Evolutionary conservation across 2,113 vertebrate species (phyloP), one percentile per base, ranked within the genome.

Genomic region (Sula dactylatra): DNA sequence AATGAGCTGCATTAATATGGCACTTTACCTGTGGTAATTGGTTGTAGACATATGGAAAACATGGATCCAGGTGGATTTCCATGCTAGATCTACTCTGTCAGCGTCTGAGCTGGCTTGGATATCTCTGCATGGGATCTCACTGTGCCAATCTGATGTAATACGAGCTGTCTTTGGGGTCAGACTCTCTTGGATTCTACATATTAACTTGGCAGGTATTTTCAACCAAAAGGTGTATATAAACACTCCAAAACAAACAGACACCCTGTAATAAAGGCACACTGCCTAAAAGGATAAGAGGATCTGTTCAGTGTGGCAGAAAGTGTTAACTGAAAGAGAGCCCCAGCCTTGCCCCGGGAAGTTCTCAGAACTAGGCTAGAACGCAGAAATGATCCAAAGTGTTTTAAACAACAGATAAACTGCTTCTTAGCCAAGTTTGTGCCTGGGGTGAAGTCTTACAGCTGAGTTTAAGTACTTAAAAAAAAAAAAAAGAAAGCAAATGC

Each of bases 361-460:
- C 66, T 85, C 42, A 31, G 32, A 89, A 66, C 27, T 42, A 61
- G 10, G 13, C 16, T 49, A 76, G 52, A 79, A 76, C 24, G 25
- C 40, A 94, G 66, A 91, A 95, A 89, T 20, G 21, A 86, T 76
- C 13, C 36, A 8, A 84, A 86, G 25, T 82, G 38, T 81, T 95
- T 97, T 80, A 87, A 95, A 70, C 42, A 90, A 54, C n/a, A 89
- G 69, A 94, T 82, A 85, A 94, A 85, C 25, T 40, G 20, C 58
- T 85, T 92, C 82, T 72, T 72, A 72, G 54, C 62, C 59, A 66
- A 19, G 29, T 77, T 44, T 80, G 4, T 90, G 73, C 80, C 61
- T 91, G 34, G 27, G 86, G 6, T 85, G 47, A 79, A 93, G 50
- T 54, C 65, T 82, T 82, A 40, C 36, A 94, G 74, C 73, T 94